Conservation (phyloP, 2,888 invertebrate genomes). For the Stenchaetothrips biformis region DNA sequence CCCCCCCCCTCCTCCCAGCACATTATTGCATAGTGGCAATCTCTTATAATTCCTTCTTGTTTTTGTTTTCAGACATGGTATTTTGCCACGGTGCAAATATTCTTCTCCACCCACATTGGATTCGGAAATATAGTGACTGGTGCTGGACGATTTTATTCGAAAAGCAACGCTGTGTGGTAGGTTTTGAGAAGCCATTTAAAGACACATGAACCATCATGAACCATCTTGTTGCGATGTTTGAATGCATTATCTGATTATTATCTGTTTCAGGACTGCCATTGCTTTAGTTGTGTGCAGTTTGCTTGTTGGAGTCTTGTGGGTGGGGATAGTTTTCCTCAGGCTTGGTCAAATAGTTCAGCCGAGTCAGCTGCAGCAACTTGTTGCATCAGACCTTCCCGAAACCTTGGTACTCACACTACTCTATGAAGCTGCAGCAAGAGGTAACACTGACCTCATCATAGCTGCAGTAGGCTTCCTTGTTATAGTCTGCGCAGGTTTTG, state of each 20-base stretch:
- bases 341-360: constrained; percentile 41
- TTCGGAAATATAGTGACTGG: constrained; percentile 61
- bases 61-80: constrained; percentile 53
- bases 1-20: too few relatives aligned
- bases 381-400: constrained; percentile 49
- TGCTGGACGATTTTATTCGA: constrained; percentile 58
- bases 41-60: background rate
- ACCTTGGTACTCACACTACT: constrained; percentile 56
- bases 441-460: constrained; percentile 52
- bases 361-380: background rate
- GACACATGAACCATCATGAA: background rate
- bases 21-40: background rate
- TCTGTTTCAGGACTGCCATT: constrained; percentile 55
- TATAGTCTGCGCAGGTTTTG: constrained; percentile 56
- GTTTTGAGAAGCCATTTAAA: constrained; percentile 35
- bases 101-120: constrained; percentile 59
- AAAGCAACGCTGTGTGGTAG: constrained; percentile 63
- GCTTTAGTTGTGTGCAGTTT: constrained; percentile 54
- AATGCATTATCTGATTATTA: background rate
- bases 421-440: constrained; percentile 52
- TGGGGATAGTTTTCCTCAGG: constrained; percentile 53
- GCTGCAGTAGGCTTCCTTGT: constrained; percentile 54
- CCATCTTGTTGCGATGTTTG: background rate
- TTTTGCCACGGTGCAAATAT: constrained; percentile 58
- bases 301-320: constrained; percentile 55